A percentile compares a stretch with the other conserved stretches of the same genome.
These are phyloP conservation scores for Brachionus plicatilis DNA, from an alignment of 1,140 invertebrate species.

Conservation along the genomic window DNA sequence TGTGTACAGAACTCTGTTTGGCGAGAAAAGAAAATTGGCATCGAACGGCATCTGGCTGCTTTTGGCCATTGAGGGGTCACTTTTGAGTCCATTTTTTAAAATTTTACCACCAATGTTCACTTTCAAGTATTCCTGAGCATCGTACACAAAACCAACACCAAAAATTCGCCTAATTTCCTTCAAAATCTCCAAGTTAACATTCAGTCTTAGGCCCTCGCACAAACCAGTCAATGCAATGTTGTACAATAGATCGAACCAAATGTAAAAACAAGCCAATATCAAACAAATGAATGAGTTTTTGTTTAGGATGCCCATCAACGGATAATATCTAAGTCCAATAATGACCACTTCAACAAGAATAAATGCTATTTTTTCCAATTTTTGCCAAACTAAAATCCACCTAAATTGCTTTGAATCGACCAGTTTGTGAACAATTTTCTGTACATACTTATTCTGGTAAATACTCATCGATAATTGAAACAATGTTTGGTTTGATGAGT, in stretches of 20 bases:
- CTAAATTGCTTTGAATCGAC: slow-evolving; percentile 10
- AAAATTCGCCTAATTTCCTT: slow-evolving; percentile 8
- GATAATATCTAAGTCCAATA: slow-evolving; percentile 33
- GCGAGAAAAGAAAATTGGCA: slow-evolving; percentile 9
- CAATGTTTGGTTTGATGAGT: slow-evolving; percentile 2
- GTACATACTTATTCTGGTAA: slow-evolving; percentile 13
- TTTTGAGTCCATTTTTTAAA: slow-evolving; percentile 17
- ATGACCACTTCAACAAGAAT: slow-evolving; percentile 7
- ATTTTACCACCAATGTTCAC: not conserved
- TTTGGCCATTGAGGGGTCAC: not conserved
- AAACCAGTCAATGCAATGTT: slow-evolving; percentile 3
- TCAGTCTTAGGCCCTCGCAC: slow-evolving; percentile 15
- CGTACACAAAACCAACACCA: not conserved
- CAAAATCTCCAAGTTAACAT: slow-evolving; percentile 15
- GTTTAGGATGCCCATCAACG: slow-evolving; percentile 3
- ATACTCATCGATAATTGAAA: not conserved
- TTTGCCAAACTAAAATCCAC: not conserved
- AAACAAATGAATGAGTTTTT: slow-evolving; percentile 15
- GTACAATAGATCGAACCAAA: slow-evolving; percentile 27
- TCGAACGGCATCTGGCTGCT: not conserved
- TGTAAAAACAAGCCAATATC: slow-evolving; percentile 1
- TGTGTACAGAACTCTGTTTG: not conserved
- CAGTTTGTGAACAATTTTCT: slow-evolving; percentile 2
- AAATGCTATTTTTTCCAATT: slow-evolving; percentile 23
- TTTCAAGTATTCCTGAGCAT: slow-evolving; percentile 4